Percentiles rank a stretch among this genome's conserved stretches.
Evolutionary conservation across 2,888 invertebrate species (phyloP).

Genomic region (Caenorhabditis japonica): DNA sequence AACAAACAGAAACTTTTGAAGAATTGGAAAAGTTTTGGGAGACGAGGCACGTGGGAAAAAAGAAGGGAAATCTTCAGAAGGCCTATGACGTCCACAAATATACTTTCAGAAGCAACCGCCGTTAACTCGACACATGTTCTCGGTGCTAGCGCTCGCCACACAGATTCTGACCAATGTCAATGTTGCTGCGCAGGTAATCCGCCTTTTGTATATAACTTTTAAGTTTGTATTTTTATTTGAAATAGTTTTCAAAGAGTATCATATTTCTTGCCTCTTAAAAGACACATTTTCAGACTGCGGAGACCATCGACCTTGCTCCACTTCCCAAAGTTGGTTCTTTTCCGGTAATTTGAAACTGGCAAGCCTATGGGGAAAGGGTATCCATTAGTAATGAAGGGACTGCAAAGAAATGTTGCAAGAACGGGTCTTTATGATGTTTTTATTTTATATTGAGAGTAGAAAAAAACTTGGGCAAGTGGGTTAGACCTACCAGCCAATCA

Average conservation of each 20-base stretch:
- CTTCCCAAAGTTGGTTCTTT: conserved; percentile 41
- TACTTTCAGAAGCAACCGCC: conserved; percentile 30
- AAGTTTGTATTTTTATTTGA: background rate
- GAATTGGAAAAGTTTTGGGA: no score
- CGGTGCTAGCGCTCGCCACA: conserved; percentile 72
- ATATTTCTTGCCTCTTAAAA: conserved; percentile 6
- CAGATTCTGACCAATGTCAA: conserved; percentile 71
- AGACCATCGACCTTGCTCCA: conserved; percentile 49
- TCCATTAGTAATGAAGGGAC: conserved; percentile 20
- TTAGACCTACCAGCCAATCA: no score
- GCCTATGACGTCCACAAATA: no score
- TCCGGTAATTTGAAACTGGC: conserved; percentile 17
- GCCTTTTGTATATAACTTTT: background rate
- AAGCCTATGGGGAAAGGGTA: no score
- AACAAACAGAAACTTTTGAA: no score
- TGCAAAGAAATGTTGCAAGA: no score
- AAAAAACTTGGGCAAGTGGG: no score
- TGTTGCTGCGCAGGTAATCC: conserved; percentile 65
- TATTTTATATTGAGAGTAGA: no score
- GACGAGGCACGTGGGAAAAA: no score
- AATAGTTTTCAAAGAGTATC: conserved; percentile 8
- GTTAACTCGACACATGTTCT: conserved; percentile 66
- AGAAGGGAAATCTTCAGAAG: no score
- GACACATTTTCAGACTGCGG: conserved; percentile 48
- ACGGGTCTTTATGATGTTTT: no score